Evolutionary conservation across 92 coral and sea anemone genomes (phyloP).

Genomic region (Muricea muricata): DNA sequence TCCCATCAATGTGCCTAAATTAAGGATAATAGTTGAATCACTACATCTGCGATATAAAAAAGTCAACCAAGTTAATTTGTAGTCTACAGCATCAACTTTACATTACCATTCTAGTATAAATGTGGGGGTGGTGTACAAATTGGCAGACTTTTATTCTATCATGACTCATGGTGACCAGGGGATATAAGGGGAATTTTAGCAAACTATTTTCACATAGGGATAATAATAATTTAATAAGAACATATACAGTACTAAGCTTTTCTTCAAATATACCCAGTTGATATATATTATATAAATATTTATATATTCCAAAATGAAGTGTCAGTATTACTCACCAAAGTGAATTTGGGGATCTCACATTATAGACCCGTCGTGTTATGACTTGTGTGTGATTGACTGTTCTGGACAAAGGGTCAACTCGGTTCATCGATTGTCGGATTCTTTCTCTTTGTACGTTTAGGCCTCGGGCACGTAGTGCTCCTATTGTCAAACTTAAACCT

Average conservation of each 20-base stretch:
- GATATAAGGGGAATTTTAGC: too few species aligned
- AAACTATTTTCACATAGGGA: too few species aligned
- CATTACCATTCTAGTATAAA: too few species aligned
- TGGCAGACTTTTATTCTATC: too few species aligned
- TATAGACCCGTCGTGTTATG: neutral
- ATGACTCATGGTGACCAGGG: too few species aligned
- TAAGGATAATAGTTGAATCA: neutral
- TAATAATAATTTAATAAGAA: neutral
- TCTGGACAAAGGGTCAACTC: constrained; percentile 15
- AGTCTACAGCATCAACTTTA: too few species aligned
- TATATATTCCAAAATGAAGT: neutral
- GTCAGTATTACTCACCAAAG: neutral
- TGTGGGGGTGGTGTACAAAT: too few species aligned
- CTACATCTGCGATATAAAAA: too few species aligned
- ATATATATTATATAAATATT: neutral
- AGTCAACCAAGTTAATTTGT: too few species aligned
- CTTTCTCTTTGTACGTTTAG: constrained; percentile 21
- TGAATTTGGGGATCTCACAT: neutral
- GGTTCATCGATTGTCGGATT: constrained; percentile 16
- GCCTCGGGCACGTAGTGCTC: constrained; percentile 5
- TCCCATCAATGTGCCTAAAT: constrained; percentile 10
- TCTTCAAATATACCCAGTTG: neutral
- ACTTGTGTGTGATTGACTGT: neutral
- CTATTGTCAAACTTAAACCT: constrained; percentile 5
- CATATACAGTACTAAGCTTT: neutral